Evolutionary conservation across 2,888 invertebrate genomes (phyloP).

Genomic region (Euzetes globulus): DNA sequence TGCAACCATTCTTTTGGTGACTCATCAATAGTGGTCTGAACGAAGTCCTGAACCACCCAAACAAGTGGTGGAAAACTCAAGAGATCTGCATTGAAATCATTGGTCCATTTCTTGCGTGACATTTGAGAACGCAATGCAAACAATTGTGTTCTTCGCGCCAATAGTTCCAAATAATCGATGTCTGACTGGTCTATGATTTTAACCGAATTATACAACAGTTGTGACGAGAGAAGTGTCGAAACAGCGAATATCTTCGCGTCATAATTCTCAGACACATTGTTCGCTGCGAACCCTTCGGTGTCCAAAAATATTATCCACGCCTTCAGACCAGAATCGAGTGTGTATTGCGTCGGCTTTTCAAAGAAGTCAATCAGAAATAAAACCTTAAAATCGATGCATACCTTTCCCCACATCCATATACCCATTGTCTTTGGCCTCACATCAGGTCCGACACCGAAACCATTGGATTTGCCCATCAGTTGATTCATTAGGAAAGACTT

Average conservation of each 20-base stretch:
- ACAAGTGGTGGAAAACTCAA: constrained; percentile 41
- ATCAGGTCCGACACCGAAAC: constrained; percentile 42
- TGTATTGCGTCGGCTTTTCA: constrained; percentile 38
- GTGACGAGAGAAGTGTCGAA: constrained; percentile 41
- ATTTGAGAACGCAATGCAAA: constrained; percentile 43
- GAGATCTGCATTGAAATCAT: constrained; percentile 41
- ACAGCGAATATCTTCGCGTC: constrained; percentile 43
- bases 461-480: constrained; percentile 41
- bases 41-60: constrained; percentile 43
- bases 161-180: constrained; percentile 42
- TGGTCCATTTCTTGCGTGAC: constrained; percentile 41
- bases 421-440: constrained; percentile 42
- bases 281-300: constrained; percentile 43
- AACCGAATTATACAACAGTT: constrained; percentile 42
- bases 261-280: constrained; percentile 42
- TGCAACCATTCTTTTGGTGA: constrained; percentile 41
- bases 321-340: constrained; percentile 31
- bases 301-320: constrained; percentile 41
- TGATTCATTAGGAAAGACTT: constrained; percentile 43
- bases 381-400: constrained; percentile 21
- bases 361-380: constrained; percentile 16
- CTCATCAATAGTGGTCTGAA: constrained; percentile 38
- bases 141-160: constrained; percentile 42
- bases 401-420: constrained; percentile 43
- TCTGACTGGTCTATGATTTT: constrained; percentile 43